Evolutionary conservation across 2,888 invertebrate species (phyloP).

Genomic region (Catonia carolina): DNA sequence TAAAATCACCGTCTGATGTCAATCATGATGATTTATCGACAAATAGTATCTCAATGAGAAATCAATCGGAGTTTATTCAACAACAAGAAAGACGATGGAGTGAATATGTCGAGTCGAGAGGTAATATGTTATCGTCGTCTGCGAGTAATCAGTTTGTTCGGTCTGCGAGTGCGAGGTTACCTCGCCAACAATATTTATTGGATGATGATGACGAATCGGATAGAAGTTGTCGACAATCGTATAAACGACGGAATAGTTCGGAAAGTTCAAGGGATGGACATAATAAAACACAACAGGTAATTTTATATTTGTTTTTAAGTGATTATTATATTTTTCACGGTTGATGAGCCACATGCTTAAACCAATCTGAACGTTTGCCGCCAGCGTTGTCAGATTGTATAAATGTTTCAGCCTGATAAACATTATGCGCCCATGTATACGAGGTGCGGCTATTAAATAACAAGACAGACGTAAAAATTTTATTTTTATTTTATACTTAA

Average conservation of each 20-base stretch:
- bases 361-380: too few species aligned
- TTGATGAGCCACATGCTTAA: too few species aligned
- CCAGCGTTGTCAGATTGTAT: too few species aligned
- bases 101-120: conserved; percentile 33
- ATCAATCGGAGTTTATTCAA: conserved; percentile 33
- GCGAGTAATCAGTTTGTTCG: conserved; percentile 56
- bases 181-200: conserved; percentile 42
- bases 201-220: conserved; percentile 42
- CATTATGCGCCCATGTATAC: too few species aligned
- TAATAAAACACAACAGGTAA: conserved; percentile 22
- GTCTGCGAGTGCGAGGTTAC: conserved; percentile 75
- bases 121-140: conserved; percentile 36
- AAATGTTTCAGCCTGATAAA: too few species aligned
- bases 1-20: neutral
- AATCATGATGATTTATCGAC: neutral
- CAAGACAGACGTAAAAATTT: too few species aligned
- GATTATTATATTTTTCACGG: neutral
- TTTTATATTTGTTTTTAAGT: neutral
- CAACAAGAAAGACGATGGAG: conserved; percentile 34
- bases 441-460: too few species aligned
- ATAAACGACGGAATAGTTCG: conserved; percentile 22
- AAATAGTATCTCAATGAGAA: conserved; percentile 24
- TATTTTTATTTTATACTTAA: too few species aligned
- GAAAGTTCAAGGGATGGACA: conserved; percentile 19
- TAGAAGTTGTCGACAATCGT: conserved; percentile 12